Conservation (phyloP, 2,113 vertebrate genomes). For the Albula glossodonta region DNA sequence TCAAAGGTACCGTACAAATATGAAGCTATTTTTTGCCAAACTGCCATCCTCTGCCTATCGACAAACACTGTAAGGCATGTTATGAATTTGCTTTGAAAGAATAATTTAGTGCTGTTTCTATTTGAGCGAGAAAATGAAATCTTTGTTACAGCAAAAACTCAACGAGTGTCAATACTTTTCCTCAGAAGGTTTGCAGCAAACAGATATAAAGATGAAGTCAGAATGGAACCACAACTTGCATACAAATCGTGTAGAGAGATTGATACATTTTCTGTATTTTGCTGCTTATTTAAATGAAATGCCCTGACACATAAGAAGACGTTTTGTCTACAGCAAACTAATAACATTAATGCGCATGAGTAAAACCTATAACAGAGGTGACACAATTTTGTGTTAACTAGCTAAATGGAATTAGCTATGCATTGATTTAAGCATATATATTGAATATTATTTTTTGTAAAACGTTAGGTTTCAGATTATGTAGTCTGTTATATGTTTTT, state of each 20-base stretch:
- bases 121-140: not conserved
- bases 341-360: not conserved
- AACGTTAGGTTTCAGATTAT: not conserved
- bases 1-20: slow-evolving; percentile 22
- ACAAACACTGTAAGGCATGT: not conserved
- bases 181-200: not conserved
- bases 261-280: not conserved
- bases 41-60: not conserved
- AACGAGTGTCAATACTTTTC: not conserved
- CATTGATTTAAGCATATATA: not conserved
- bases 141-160: not conserved
- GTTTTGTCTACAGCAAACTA: not conserved
- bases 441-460: not conserved
- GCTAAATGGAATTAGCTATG: not conserved
- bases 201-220: slow-evolving; percentile 15
- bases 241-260: slow-evolving; percentile 30
- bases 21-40: not conserved
- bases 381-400: not conserved
- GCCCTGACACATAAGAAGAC: not conserved
- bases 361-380: not conserved
- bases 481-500: not conserved
- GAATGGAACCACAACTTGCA: slow-evolving; percentile 42
- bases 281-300: not conserved
- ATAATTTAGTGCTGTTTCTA: not conserved
- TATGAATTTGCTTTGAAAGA: not conserved